Evolutionary conservation across 2,797 vertebrate genomes (phyloP).

Genomic region (Phalanger gymnotis): DNA sequence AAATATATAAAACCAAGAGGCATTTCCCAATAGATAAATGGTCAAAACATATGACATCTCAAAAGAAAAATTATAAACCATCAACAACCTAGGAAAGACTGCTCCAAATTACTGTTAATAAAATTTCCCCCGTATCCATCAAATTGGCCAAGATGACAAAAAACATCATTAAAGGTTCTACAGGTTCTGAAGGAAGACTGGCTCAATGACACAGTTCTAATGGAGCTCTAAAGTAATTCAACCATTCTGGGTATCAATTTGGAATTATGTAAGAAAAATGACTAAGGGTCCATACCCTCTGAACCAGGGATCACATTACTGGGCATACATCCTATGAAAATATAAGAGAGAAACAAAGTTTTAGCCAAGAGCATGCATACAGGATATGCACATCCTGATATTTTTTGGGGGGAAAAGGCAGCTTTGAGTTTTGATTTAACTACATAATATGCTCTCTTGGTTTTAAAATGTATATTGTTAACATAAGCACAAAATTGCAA

Average conservation of each 20-base stretch:
- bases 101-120: neutral
- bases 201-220: neutral
- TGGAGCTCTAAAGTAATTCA: neutral
- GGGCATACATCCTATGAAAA: neutral
- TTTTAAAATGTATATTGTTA: neutral
- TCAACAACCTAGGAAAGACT: neutral
- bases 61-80: neutral
- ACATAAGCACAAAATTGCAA: neutral
- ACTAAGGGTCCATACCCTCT: neutral
- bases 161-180: neutral
- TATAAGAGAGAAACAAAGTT: neutral
- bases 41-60: neutral
- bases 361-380: neutral
- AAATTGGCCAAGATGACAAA: neutral
- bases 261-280: neutral
- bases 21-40: neutral
- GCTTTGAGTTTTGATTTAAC: neutral
- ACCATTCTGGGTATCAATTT: neutral
- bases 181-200: neutral
- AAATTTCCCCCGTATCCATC: neutral
- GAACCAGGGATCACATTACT: neutral
- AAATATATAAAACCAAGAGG: neutral
- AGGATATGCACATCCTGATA: neutral
- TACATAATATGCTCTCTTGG: neutral
- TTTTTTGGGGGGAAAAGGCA: neutral